Evolutionary conservation across 2,888 invertebrate genomes (phyloP), one percentile per base, ranked within the genome.

Genomic region (Oxycera nigricornis): DNA sequence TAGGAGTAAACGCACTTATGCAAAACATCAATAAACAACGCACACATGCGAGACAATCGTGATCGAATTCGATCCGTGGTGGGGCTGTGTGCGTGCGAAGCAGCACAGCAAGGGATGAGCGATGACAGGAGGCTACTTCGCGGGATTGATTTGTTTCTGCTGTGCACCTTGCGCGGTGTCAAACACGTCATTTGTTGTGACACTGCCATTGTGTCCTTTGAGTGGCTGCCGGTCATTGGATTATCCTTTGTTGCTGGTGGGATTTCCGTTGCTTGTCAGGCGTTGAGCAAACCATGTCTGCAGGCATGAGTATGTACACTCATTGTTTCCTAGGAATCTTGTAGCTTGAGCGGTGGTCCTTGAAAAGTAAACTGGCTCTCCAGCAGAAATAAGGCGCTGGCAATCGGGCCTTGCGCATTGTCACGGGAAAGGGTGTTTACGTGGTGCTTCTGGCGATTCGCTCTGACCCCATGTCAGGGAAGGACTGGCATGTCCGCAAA

Each of bases 11-110:
- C 61, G 35, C 59, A 28, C 61, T 30, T n/a, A 31, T 65, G 39
- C 39, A 65, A 65, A 62, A 65, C 65, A 65, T 65, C 65, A 65
- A 65, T 65, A 65, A 65, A 65, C 65, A 39, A 14, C 9, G 28
- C 57, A 31, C 59, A 17, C 26, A 61, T 14, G 17, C 30, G 30
- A 61, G 31, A 52, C 26, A 26, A 2, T 61, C n/a, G n/a, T 26
- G 61, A 59, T 59, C 59, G 59, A 11, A 22, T 6, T 14, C 28
- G 59, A 61, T 61, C 61, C 28, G 17, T 7, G 61, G 6, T 14
- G 2, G 7, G 31, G 9, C 26, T 61, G 9, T 31, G 31, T 24
- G 20, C 61, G 61, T 22, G 52, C 22, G 52, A 20, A 11, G 20
- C 22, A 55, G 61, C 31, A n/a, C 7, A 17, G 31, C 61, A 17